Evolutionary conservation across 2,888 invertebrate genomes (phyloP), one percentile per base, ranked within the genome.

Genomic region (Acanthosepion pharaonis): DNA sequence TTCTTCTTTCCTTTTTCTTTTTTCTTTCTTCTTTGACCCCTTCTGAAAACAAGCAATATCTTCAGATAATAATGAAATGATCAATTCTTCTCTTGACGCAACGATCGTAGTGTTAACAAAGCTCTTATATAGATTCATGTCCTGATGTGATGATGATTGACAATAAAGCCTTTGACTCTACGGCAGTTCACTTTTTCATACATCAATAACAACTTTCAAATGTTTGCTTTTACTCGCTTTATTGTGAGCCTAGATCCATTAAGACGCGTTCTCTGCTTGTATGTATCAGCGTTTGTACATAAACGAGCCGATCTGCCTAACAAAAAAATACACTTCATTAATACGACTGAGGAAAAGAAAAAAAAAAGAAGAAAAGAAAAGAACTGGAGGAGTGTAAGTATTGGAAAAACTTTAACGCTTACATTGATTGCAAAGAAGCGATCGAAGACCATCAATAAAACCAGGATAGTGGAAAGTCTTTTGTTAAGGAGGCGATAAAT

Each of bases 231-330:
- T 59, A 59, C 59, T 59, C 59, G 23, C 59, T 59, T 59, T n/a
- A 33, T 78, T 78, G 78, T 78, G 78, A 2, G 33, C 9, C n/a
- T 33, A 9, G 15, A 11, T 8, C 78, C 78, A 78, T 78, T 78
- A 78, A 78, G 78, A 33, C n/a, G 78, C 78, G 78, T n/a, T 11
- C 4, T n/a, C 18, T 5, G n/a, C n/a, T 78, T 33, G n/a, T 78
- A 78, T n/a, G 78, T 78, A 78, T 78, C n/a, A 78, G 15, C n/a
- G 78, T 78, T n/a, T 78, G 78, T 78, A 78, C n/a, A 78, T 78
- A 78, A 33, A 78, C 78, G 9, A 78, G 78, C 78, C 78, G 78
- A n/a, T 78, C 11, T n/a, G 23, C 33, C 18, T 4, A 78, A 78
- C 78, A 78, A 11, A 78, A 78, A 78, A 78, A n/a, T 78, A n/a